phyloP scores from a whole-genome alignment of 2,888 invertebrate species.

The Lypha dubia region DNA sequence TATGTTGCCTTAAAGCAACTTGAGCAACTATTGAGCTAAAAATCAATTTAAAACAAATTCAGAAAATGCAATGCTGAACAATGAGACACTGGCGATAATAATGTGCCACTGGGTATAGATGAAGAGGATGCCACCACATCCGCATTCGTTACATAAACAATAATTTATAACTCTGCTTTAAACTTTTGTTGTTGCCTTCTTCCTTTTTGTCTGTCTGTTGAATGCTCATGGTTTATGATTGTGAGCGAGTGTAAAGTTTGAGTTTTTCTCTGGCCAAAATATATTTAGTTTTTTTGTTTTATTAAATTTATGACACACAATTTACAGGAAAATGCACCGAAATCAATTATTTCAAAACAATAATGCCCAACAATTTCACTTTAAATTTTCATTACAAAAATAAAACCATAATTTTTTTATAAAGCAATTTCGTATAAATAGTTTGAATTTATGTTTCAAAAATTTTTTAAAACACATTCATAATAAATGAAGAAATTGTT shows the following conservation, averaged over 20 bases:
- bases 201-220: neutral
- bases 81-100: neutral
- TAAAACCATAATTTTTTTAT: no score
- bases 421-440: no score
- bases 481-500: no score
- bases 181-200: neutral
- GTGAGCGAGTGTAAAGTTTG: constrained; percentile 11
- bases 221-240: constrained; percentile 5
- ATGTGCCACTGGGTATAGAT: constrained; percentile 24
- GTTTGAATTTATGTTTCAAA: no score
- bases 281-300: constrained; percentile 20
- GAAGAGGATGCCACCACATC: constrained; percentile 47
- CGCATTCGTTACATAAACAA: constrained; percentile 36
- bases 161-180: constrained; percentile 12
- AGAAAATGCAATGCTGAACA: neutral
- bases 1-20: constrained; percentile 2
- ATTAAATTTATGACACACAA: constrained; percentile 52
- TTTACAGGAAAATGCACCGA: constrained; percentile 55
- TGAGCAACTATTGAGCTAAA: constrained; percentile 11
- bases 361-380: constrained; percentile 4
- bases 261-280: neutral
- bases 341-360: constrained; percentile 38
- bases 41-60: constrained; percentile 47
- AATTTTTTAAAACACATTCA: no score
- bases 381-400: no score